A percentile compares a stretch with the other conserved stretches of the same genome.
Evolutionary conservation across 2,888 invertebrate species (phyloP).

Genomic region (Drosophila sordidula): DNA sequence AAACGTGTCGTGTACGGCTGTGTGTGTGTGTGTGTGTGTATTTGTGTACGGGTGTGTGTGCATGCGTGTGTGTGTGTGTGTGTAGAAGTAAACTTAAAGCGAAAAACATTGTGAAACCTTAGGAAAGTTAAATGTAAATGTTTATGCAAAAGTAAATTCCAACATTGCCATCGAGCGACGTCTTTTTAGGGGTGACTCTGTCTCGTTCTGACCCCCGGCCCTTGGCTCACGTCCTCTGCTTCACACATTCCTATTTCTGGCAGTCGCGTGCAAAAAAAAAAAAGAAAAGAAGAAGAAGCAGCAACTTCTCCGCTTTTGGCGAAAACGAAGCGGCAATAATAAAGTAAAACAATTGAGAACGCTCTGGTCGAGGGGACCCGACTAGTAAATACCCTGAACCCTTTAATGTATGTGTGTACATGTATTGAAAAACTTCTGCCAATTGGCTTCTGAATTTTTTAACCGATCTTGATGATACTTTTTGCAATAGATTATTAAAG

Average conservation of each 20-base stretch:
- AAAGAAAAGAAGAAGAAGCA: slow-evolving; percentile 27
- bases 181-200: slow-evolving; percentile 61
- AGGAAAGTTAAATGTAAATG: slow-evolving; percentile 65
- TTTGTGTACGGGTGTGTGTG: slow-evolving; percentile 13
- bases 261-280: slow-evolving; percentile 53
- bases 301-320: slow-evolving; percentile 39
- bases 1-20: slow-evolving; percentile 11
- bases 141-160: slow-evolving; percentile 79
- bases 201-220: slow-evolving; percentile 16
- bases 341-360: slow-evolving; percentile 37
- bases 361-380: not conserved
- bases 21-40: slow-evolving; percentile 11
- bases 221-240: slow-evolving; percentile 37
- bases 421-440: too few species aligned
- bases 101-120: slow-evolving; percentile 63
- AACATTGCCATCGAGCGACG: slow-evolving; percentile 51
- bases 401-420: too few species aligned
- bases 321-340: slow-evolving; percentile 48
- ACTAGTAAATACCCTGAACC: not conserved
- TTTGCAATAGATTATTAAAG: too few species aligned
- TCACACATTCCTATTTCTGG: slow-evolving; percentile 49
- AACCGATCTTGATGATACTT: too few species aligned
- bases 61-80: slow-evolving; percentile 19
- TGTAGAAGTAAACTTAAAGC: slow-evolving; percentile 39
- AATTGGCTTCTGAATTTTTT: too few species aligned